Percentiles rank a stretch among this genome's conserved stretches.
Conservation (phyloP, 2,888 invertebrate genomes). For the Lasius fuliginosus region DNA sequence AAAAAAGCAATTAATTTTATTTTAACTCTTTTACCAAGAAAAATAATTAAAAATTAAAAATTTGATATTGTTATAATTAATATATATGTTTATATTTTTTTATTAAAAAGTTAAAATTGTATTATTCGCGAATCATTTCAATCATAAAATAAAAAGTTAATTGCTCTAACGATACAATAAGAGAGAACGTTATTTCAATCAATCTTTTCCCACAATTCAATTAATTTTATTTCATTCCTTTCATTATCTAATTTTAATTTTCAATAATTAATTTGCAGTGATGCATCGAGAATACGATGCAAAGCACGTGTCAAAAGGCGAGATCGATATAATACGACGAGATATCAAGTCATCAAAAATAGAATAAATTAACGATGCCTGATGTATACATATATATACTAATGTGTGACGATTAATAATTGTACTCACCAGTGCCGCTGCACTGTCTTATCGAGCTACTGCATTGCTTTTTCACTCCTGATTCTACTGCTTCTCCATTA, state of each 20-base stretch:
- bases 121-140: neutral
- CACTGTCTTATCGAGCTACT: neutral
- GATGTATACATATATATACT: neutral
- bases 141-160: conserved; percentile 10
- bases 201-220: neutral
- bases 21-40: too few relatives aligned
- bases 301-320: neutral
- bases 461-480: neutral
- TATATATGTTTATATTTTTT: neutral
- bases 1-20: neutral
- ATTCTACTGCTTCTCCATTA: neutral
- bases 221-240: conserved; percentile 16
- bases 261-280: neutral
- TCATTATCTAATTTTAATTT: conserved; percentile 4
- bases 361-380: neutral
- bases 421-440: neutral
- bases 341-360: neutral
- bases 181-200: conserved; percentile 3
- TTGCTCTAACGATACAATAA: neutral
- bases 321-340: neutral
- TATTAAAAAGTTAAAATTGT: neutral
- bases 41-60: too few relatives aligned
- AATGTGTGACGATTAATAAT: neutral
- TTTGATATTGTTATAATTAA: neutral
- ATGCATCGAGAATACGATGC: neutral